phyloP scores from a whole-genome alignment of 2,888 invertebrate species.

The Drepanosiphum platanoidis region DNA sequence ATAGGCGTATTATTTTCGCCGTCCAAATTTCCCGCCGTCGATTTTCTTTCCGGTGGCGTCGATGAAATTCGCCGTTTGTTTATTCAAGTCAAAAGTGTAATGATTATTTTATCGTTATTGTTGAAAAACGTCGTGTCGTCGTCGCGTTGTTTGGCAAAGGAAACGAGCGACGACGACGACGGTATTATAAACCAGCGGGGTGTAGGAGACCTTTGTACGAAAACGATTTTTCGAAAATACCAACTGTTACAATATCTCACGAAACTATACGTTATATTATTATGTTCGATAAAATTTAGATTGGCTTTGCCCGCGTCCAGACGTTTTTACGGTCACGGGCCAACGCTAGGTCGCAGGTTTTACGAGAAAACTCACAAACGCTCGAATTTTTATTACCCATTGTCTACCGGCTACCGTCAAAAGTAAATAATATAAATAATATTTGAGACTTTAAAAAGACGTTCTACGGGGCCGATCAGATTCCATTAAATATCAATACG shows the following conservation, averaged over 20 bases:
- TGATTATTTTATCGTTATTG: neutral
- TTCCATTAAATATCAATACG: too few relatives aligned
- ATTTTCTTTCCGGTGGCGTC: neutral
- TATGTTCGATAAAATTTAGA: neutral
- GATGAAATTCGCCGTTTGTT: neutral
- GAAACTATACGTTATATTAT: neutral
- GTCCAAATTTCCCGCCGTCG: too few relatives aligned
- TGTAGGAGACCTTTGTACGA: neutral
- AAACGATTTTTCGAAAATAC: neutral
- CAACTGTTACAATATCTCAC: too few relatives aligned
- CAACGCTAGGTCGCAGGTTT: too few relatives aligned
- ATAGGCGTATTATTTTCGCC: too few relatives aligned
- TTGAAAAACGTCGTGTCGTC: neutral
- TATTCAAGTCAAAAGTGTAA: neutral
- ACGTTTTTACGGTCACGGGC: too few relatives aligned
- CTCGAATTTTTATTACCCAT: neutral
- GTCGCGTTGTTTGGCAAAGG: neutral
- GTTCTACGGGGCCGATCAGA: too few relatives aligned
- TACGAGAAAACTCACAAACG: neutral
- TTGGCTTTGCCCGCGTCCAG: neutral
- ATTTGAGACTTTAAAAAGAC: too few relatives aligned
- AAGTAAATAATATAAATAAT: too few relatives aligned
- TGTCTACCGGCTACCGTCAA: too few relatives aligned
- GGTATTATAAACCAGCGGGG: neutral
- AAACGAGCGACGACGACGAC: too few relatives aligned